Conservation (phyloP, 1,140 invertebrate genomes). For the Goniozus legneri region DNA sequence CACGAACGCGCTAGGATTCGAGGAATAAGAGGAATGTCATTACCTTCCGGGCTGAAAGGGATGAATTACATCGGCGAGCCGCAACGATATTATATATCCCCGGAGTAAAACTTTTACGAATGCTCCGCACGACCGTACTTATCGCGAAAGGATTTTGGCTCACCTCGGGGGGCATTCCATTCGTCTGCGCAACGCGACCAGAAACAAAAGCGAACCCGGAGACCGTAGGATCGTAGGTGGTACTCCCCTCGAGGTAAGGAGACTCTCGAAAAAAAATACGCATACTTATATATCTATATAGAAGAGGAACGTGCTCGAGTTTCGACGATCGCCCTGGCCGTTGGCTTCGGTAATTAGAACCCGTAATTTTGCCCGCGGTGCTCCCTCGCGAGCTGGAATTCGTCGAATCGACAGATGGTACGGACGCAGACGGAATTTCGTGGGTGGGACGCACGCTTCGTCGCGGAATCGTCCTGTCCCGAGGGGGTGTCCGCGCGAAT, state of each 20-base stretch:
- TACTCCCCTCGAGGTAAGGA: not conserved
- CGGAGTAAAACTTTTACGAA: too few relatives aligned
- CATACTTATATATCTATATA: not conserved
- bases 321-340: not conserved
- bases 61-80: too few relatives aligned
- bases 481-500: too few relatives aligned
- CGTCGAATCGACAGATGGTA: conserved; percentile 36
- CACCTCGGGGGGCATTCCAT: not conserved
- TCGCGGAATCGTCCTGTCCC: conserved; percentile 12
- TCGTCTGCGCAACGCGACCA: not conserved
- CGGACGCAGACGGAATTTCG: conserved; percentile 30
- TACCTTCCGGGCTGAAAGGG: too few relatives aligned
- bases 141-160: too few relatives aligned
- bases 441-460: conserved; percentile 25
- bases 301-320: too few relatives aligned
- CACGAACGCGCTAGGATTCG: too few relatives aligned
- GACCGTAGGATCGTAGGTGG: conserved; percentile 7
- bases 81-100: too few relatives aligned
- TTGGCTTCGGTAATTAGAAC: conserved; percentile 20
- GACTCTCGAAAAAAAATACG: not conserved
- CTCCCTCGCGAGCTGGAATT: conserved; percentile 20
- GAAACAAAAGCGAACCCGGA: conserved; percentile 1
- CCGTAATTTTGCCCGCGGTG: conserved; percentile 26
- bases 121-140: too few relatives aligned
- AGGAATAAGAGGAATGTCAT: too few relatives aligned